Evolutionary conservation across 2,113 vertebrate species (phyloP).

Genomic region (Apeltes quadracus): DNA sequence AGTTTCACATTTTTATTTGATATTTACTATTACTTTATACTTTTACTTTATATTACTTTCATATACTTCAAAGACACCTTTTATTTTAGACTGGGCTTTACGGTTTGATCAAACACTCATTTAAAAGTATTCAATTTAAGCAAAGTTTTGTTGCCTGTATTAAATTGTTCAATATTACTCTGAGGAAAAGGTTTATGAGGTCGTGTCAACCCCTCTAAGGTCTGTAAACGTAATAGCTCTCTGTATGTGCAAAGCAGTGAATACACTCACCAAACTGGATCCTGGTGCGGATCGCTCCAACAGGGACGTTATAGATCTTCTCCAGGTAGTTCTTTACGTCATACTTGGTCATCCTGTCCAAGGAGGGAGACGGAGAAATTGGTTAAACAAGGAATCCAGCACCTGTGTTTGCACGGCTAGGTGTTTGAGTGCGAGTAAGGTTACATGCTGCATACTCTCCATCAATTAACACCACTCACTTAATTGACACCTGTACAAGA

Average conservation of each 20-base stretch:
- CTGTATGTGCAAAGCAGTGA: slow-evolving; percentile 17
- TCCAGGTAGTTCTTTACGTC: slow-evolving; percentile 94
- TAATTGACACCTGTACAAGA: slow-evolving; percentile 28
- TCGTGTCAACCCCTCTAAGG: slow-evolving; percentile 7
- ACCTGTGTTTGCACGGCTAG: slow-evolving; percentile 10
- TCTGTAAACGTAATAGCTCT: slow-evolving; percentile 5
- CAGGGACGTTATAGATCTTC: slow-evolving; percentile 89
- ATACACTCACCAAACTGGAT: slow-evolving; percentile 90
- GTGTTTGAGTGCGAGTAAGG: slow-evolving; percentile 23
- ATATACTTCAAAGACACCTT: neutral
- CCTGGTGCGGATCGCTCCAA: slow-evolving; percentile 89
- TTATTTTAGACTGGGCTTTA: neutral
- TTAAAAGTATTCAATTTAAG: too few relatives aligned
- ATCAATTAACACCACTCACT: slow-evolving; percentile 34
- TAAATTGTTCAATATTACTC: neutral
- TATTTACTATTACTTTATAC: too few relatives aligned
- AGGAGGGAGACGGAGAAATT: neutral
- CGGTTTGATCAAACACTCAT: neutral
- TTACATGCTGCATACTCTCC: slow-evolving; percentile 30
- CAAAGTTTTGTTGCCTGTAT: too few relatives aligned
- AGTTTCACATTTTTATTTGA: neutral
- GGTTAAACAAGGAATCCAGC: slow-evolving; percentile 34
- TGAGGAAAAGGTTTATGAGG: slow-evolving; percentile 6
- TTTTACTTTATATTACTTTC: too few relatives aligned
- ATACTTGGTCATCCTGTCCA: slow-evolving; percentile 91